Base-by-base conservation (phyloP, 2,113 vertebrate genomes). In the Notarius lentiginosus region DNA sequence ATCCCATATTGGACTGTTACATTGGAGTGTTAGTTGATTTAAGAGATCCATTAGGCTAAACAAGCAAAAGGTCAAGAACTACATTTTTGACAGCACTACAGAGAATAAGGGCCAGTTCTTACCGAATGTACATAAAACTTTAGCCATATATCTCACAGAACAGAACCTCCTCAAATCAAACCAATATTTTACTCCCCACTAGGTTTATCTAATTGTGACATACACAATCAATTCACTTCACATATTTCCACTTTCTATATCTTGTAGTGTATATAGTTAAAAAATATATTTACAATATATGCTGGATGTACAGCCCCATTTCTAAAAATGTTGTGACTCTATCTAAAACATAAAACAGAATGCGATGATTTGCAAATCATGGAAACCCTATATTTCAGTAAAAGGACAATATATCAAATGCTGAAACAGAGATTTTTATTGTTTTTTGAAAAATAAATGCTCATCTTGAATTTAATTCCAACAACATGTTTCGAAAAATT, bases 31-130 rank as follows among this genome's bases (percentile, higher is more conserved):
- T 8, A 18, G 22, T 4, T 73, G 22, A 65, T 56, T 22, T 51
- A 11, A 27, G 72, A 47, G 51, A 56, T 84, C 47, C 84, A 85
- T 41, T 61, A 60, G 15, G 56, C 58, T 60, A 47, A 61, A 81
- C 79, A 81, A 61, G 53, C 30, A 47, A 61, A 81, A 81, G 56
- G 56, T 61, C 27, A 81, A 61, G 11, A 61, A 61, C 9, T 22
- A 81, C 0, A 34, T 34, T 34, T 58, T 34, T n/a, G 15, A 80
- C 6, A 80, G 27, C 12, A 47, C 30, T 60, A 60, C 17, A 80
- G 49, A 56, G n/a, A 79, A 79, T 22, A 79, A 79, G 8, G 53
- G 77, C 27, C 27, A 22, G 73, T 53, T 53, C 47, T 55, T 55
- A 9, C 6, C 7, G 2, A 76, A 76, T 24, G 9, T 51, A 51